These are phyloP conservation scores for Hymenopus coronatus DNA, from an alignment of 2,888 invertebrate species.

Conservation along the genomic window DNA sequence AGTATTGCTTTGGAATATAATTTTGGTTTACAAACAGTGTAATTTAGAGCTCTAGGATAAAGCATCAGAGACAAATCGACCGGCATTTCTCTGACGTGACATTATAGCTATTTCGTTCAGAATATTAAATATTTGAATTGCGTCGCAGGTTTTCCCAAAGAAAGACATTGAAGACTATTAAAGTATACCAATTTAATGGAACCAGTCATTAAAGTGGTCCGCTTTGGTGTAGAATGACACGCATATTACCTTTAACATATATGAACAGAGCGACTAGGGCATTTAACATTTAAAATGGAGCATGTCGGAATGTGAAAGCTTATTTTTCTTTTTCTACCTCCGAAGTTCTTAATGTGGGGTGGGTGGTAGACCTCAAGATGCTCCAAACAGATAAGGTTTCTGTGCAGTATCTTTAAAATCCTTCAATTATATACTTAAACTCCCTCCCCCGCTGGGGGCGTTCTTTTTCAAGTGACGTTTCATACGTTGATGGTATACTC, in stretches of 20 bases:
- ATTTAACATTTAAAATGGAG: neutral
- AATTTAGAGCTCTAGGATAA: too few relatives aligned
- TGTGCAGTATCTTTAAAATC: neutral
- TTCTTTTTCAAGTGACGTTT: neutral
- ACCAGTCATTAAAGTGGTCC: neutral
- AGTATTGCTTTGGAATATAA: too few relatives aligned
- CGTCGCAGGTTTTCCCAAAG: neutral
- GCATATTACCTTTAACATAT: neutral
- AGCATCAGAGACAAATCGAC: too few relatives aligned
- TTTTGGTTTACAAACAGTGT: too few relatives aligned
- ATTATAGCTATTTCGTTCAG: too few relatives aligned
- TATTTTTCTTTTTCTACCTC: neutral
- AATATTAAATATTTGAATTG: neutral
- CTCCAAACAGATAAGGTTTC: neutral
- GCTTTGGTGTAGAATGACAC: neutral
- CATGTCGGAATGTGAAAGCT: neutral
- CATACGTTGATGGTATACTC: neutral
- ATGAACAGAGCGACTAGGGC: neutral
- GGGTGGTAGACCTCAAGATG: neutral
- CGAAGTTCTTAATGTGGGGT: neutral
- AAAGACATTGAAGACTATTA: neutral
- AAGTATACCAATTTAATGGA: neutral
- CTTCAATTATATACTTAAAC: neutral
- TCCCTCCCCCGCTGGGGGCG: neutral
- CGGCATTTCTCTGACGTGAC: too few relatives aligned